A percentile compares a stretch with the other conserved stretches of the same genome.
Evolutionary conservation across 2,113 vertebrate genomes (phyloP).

Genomic region (Caloenas nicobarica): DNA sequence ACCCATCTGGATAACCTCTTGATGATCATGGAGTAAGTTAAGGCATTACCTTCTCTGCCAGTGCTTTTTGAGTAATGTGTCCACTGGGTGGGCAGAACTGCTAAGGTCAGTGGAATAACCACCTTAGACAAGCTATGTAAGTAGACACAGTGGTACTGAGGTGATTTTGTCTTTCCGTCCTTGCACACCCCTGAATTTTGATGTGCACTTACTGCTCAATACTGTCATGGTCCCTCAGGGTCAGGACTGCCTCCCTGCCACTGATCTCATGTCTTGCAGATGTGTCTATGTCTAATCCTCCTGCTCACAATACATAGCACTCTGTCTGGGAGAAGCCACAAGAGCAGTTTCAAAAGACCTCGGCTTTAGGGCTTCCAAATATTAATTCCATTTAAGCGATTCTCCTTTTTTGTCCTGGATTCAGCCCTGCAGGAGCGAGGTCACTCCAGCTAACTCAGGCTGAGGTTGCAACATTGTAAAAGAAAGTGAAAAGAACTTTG

Average conservation of each 20-base stretch:
- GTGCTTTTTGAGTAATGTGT: not conserved
- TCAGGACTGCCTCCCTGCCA: not conserved
- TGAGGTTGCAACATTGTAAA: not conserved
- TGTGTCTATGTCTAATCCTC: not conserved
- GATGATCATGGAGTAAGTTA: not conserved
- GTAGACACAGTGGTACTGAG: not conserved
- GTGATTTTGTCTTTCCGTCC: not conserved
- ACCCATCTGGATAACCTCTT: not conserved
- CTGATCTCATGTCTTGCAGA: not conserved
- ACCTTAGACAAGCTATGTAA: not conserved
- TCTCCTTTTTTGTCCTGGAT: not conserved
- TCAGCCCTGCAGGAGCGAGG: not conserved
- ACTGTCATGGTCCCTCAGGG: not conserved
- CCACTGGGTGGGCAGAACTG: not conserved
- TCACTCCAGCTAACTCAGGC: not conserved
- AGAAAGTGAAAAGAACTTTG: not conserved
- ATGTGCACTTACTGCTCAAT: rapidly evolving
- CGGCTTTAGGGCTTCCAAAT: not conserved
- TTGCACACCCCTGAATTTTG: not conserved
- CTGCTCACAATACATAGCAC: too few relatives aligned
- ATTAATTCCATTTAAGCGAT: not conserved
- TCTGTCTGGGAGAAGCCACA: not conserved
- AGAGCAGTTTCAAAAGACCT: not conserved
- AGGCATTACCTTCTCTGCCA: too few relatives aligned
- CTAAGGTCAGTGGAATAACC: not conserved